A percentile compares a stretch with the other conserved stretches of the same genome.
Evolutionary conservation across 1,140 invertebrate species (phyloP).

Genomic region (Brachionus manjavacas): DNA sequence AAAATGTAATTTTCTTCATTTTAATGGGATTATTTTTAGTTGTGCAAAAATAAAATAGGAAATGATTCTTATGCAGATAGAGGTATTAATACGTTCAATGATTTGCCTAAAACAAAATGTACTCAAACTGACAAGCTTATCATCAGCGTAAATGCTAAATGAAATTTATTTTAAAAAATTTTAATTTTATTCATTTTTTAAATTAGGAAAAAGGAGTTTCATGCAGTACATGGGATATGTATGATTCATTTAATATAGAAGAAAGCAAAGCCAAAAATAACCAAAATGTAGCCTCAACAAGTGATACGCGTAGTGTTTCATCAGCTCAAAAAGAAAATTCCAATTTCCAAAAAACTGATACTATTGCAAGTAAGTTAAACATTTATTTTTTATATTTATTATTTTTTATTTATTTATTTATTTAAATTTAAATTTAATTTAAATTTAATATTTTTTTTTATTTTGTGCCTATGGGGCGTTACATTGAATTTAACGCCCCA

Average conservation of each 20-base stretch:
- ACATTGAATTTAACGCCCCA: too few species aligned
- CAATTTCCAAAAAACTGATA: not conserved
- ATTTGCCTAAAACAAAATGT: constrained; percentile 53
- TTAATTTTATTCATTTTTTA: not conserved
- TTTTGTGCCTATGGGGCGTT: too few species aligned
- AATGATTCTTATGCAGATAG: constrained; percentile 55
- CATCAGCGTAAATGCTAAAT: constrained; percentile 46
- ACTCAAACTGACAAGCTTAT: constrained; percentile 51
- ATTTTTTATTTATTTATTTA: too few species aligned
- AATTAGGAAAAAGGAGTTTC: constrained; percentile 49
- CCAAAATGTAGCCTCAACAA: constrained; percentile 44
- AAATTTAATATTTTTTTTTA: too few species aligned
- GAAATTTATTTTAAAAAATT: not conserved
- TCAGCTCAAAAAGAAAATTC: constrained; percentile 40
- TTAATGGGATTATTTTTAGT: constrained; percentile 46
- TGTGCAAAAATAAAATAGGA: constrained; percentile 51
- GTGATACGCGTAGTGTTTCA: constrained; percentile 46
- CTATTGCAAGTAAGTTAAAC: not conserved
- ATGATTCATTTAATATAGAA: constrained; percentile 51
- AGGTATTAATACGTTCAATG: constrained; percentile 57
- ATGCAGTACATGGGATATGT: constrained; percentile 55
- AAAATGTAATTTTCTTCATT: too few species aligned
- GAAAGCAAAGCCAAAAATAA: constrained; percentile 44
- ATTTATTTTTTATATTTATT: too few species aligned
- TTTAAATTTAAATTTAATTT: too few species aligned